phyloP scores from a whole-genome alignment of 2,113 vertebrate species.

The Siphamia tubifer region DNA sequence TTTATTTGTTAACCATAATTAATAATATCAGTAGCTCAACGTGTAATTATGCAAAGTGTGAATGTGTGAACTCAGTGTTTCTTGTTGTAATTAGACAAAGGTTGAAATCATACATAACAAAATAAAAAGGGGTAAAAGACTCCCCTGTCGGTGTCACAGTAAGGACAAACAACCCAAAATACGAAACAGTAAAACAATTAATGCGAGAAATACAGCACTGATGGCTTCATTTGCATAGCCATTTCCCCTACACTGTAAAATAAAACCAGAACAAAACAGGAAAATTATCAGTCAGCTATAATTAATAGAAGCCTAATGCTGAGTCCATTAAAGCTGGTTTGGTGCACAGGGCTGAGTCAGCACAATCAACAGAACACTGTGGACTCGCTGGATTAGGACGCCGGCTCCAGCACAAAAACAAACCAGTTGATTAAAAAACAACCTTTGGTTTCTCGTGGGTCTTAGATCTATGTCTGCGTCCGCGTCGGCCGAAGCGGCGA shows the following conservation, averaged over 20 bases:
- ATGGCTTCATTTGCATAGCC: constrained; percentile 18
- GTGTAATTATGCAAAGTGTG: background rate
- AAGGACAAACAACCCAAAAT: background rate
- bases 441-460: constrained; percentile 19
- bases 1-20: too few relatives aligned
- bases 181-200: background rate
- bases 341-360: constrained; percentile 51
- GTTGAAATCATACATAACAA: too few relatives aligned
- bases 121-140: background rate
- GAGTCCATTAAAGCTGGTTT: constrained; percentile 53
- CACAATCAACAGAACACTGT: background rate
- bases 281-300: constrained; percentile 54
- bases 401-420: constrained; percentile 48
- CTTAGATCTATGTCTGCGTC: background rate
- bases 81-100: too few relatives aligned
- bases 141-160: background rate
- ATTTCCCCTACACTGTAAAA: constrained; percentile 17
- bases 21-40: background rate
- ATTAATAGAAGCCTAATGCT: constrained; percentile 60
- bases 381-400: constrained; percentile 49
- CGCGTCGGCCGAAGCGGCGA: constrained; percentile 4
- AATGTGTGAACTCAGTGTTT: too few relatives aligned
- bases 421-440: constrained; percentile 37
- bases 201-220: background rate
- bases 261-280: constrained; percentile 34